Evolutionary conservation across 2,797 vertebrate species (phyloP).

Genomic region (Acanthopagrus latus): DNA sequence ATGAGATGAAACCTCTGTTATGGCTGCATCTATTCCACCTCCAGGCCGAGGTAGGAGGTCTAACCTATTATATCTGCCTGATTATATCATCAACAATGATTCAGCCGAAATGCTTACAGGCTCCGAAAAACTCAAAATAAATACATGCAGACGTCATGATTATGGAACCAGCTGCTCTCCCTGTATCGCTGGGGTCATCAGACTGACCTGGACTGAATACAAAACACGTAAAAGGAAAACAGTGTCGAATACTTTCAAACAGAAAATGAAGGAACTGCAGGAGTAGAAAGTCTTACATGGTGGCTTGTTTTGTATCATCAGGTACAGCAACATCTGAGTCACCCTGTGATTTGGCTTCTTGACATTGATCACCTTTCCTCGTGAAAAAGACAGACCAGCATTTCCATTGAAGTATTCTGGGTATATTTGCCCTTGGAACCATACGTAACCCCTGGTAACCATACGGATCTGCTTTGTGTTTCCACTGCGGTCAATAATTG

Average conservation of each 20-base stretch:
- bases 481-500: no score
- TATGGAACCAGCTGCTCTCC: background rate
- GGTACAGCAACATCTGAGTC: background rate
- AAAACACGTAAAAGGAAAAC: background rate
- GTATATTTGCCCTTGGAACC: no score
- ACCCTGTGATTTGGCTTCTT: background rate
- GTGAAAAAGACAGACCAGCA: background rate
- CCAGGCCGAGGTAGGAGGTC: background rate
- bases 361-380: background rate
- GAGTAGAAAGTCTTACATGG: background rate
- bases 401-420: no score
- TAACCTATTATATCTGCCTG: conserved; percentile 7
- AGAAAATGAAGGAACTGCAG: background rate
- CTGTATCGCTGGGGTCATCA: background rate
- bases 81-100: conserved; percentile 4
- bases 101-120: conserved; percentile 7
- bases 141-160: background rate
- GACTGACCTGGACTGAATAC: background rate
- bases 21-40: conserved; percentile 1
- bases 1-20: conserved; percentile 1
- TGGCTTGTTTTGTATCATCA: background rate
- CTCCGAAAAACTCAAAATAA: background rate
- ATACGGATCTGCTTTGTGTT: no score
- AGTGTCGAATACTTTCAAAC: background rate
- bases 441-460: no score